These are phyloP conservation scores for Astur gentilis DNA, from an alignment of 2,113 vertebrate genomes.

Conservation along the genomic window DNA sequence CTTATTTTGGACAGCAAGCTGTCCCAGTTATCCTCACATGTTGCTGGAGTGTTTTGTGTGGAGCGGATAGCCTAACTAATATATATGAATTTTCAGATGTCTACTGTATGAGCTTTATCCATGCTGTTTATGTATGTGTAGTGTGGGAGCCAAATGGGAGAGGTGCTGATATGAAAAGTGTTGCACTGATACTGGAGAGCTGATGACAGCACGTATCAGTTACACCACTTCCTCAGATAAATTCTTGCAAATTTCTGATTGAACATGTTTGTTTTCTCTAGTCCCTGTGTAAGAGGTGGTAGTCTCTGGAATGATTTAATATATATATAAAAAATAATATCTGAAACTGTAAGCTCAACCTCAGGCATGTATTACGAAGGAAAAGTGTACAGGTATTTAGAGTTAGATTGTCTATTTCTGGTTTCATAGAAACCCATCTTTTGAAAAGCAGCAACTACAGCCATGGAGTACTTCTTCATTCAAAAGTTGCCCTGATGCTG, in stretches of 20 bases:
- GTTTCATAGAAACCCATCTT: background rate
- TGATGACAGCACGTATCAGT: background rate
- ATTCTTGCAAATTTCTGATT: background rate
- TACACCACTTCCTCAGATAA: background rate
- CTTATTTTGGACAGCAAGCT: background rate
- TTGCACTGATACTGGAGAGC: background rate
- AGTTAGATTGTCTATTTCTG: background rate
- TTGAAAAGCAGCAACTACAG: background rate
- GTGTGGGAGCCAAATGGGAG: background rate
- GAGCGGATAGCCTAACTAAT: background rate
- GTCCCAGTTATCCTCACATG: background rate
- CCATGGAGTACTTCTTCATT: background rate
- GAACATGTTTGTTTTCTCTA: background rate
- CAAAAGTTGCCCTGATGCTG: background rate
- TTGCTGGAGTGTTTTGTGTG: background rate
- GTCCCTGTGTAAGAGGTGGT: background rate
- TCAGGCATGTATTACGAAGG: background rate
- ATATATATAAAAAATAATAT: background rate
- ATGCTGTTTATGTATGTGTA: background rate
- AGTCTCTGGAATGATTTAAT: background rate
- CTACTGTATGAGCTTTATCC: background rate
- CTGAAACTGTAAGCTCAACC: background rate
- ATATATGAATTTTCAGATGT: background rate
- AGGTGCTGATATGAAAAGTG: background rate
- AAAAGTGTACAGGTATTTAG: background rate